Percentiles rank a stretch among this genome's conserved stretches.
phyloP scores from a whole-genome alignment of 2,113 vertebrate species.

The Lepisosteus oculatus region DNA sequence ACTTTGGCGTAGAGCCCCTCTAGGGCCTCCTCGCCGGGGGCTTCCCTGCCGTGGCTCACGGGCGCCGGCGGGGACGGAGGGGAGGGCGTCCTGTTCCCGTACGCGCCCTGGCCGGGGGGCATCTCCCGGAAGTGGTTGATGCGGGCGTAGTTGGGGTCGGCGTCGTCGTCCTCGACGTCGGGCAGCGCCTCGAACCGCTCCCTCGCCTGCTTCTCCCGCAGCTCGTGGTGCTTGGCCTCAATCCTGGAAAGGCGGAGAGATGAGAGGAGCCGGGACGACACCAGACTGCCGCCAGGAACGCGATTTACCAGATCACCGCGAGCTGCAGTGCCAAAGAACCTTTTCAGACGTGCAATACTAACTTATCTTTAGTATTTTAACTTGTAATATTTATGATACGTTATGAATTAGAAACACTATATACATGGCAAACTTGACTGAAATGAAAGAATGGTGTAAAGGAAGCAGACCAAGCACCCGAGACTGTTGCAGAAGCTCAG shows the following conservation, averaged over 20 bases:
- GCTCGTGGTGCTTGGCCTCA: conserved; percentile 82
- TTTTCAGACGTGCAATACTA: too few relatives aligned
- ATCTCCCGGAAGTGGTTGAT: conserved; percentile 85
- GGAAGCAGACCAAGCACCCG: too few relatives aligned
- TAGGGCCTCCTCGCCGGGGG: conserved; percentile 74
- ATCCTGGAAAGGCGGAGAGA: conserved; percentile 64
- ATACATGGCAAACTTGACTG: too few relatives aligned
- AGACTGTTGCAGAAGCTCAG: too few relatives aligned
- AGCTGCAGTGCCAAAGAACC: too few relatives aligned
- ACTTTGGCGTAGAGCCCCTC: conserved; percentile 92
- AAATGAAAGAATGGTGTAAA: too few relatives aligned
- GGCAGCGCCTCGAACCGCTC: conserved; percentile 59
- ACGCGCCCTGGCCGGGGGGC: conserved; percentile 43
- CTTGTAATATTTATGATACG: too few relatives aligned
- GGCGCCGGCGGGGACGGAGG: conserved; percentile 43
- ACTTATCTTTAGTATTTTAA: too few relatives aligned
- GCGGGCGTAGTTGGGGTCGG: conserved; percentile 91
- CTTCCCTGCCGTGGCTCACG: conserved; percentile 51
- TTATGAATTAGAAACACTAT: too few relatives aligned
- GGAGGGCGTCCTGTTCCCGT: conserved; percentile 61
- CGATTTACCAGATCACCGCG: too few relatives aligned
- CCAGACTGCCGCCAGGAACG: too few relatives aligned
- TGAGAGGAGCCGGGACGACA: background rate
- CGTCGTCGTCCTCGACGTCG: conserved; percentile 88
- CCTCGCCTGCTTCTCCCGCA: conserved; percentile 71